Percentiles rank a stretch among this genome's conserved stretches.
These are phyloP conservation scores for Apostichopus leukothele DNA, from an alignment of 53 echinoderm and acorn worm genomes.

Conservation along the genomic window DNA sequence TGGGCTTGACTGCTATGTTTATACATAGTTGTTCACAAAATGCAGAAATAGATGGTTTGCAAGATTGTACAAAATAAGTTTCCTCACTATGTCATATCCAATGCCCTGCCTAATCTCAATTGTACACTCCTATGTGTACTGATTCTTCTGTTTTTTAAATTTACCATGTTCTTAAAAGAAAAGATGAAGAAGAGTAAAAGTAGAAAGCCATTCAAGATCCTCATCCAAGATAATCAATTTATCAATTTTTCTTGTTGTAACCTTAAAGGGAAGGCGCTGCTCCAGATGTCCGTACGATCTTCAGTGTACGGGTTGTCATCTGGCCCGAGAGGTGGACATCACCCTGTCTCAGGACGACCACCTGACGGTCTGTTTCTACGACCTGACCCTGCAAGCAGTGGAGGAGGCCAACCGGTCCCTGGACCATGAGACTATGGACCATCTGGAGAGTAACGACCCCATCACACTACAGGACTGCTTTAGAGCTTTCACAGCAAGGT, in stretches of 20 bases:
- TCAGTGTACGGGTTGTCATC: constrained; percentile 90
- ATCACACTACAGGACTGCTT: constrained; percentile 92
- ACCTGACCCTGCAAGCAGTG: constrained; percentile 69
- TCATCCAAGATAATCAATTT: too few species aligned
- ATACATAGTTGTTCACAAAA: too few species aligned
- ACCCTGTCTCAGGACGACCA: constrained; percentile 85
- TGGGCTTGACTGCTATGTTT: too few species aligned
- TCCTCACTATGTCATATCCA: too few species aligned
- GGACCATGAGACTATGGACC: constrained; percentile 77
- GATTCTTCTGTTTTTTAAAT: too few species aligned
- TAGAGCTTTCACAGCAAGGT: constrained; percentile 97
- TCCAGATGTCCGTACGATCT: constrained; percentile 81
- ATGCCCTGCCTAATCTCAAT: too few species aligned
- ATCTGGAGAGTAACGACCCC: constrained; percentile 62
- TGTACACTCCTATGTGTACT: too few species aligned
- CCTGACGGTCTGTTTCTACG: constrained; percentile 80
- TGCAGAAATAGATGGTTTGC: too few species aligned
- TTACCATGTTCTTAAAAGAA: too few species aligned
- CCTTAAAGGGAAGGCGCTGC: constrained; percentile 78
- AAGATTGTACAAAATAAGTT: too few species aligned
- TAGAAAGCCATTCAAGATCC: too few species aligned
- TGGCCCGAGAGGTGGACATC: constrained; percentile 87
- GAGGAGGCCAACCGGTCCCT: constrained; percentile 77
- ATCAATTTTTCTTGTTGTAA: not conserved
- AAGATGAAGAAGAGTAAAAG: too few species aligned